These are phyloP conservation scores for Phthorimaea operculella DNA, from an alignment of 1,140 invertebrate species.

Conservation along the genomic window DNA sequence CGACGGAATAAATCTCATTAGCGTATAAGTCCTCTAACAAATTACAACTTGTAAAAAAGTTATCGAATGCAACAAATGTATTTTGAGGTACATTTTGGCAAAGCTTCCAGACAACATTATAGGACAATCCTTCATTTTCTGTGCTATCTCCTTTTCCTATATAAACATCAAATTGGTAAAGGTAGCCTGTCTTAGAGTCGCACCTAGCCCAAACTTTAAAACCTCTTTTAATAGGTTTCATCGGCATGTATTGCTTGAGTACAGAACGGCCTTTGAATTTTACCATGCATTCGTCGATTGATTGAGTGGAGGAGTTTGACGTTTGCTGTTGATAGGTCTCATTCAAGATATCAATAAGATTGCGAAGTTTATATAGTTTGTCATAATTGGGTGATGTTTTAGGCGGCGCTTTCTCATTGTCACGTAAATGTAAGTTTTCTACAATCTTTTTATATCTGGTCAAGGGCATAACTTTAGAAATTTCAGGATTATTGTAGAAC, in stretches of 20 bases:
- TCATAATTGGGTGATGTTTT: conserved; percentile 34
- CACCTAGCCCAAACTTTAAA: conserved; percentile 35
- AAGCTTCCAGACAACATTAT: conserved; percentile 38
- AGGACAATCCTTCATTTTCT: conserved; percentile 35
- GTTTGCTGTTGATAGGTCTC: conserved; percentile 27
- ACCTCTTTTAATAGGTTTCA: conserved; percentile 44
- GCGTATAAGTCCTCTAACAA: conserved; percentile 38
- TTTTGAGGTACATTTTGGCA: conserved; percentile 25
- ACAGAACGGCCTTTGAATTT: conserved; percentile 38
- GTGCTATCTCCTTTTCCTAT: conserved; percentile 36
- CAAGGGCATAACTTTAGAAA: conserved; percentile 42
- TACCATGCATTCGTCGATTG: conserved; percentile 50
- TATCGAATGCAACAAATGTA: conserved; percentile 45
- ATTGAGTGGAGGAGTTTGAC: conserved; percentile 24
- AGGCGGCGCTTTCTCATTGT: conserved; percentile 33
- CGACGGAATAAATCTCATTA: conserved; percentile 40
- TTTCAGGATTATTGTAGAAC: conserved; percentile 39
- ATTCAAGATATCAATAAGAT: conserved; percentile 30
- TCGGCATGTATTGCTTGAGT: conserved; percentile 44
- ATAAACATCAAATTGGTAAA: conserved; percentile 54
- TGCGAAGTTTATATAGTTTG: conserved; percentile 49
- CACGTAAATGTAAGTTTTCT: conserved; percentile 39
- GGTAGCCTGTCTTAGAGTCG: conserved; percentile 19
- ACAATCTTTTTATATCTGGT: conserved; percentile 52
- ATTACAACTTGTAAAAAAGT: conserved; percentile 50